phyloP scores from a whole-genome alignment of 1,140 invertebrate species.

The Drepana arcuata region DNA sequence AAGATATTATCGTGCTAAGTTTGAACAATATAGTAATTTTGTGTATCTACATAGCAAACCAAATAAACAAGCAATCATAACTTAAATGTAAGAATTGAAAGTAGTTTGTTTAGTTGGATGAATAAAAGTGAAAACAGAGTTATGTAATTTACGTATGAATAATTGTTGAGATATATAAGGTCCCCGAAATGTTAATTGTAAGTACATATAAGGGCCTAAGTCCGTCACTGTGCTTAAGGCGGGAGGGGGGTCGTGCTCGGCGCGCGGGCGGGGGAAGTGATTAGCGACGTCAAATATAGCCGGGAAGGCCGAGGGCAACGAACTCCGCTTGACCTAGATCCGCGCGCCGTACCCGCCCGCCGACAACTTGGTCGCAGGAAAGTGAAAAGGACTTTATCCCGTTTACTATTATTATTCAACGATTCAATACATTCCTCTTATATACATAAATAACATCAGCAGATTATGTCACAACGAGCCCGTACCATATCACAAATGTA shows the following conservation, averaged over 20 bases:
- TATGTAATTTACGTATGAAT: no score
- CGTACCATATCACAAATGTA: constrained; percentile 4
- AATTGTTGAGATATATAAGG: no score
- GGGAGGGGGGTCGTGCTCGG: constrained; percentile 5
- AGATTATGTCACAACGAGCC: constrained; percentile 1
- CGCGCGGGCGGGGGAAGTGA: constrained; percentile 28
- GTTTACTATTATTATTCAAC: constrained; percentile 13
- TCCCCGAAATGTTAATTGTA: no score
- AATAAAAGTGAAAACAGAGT: no score
- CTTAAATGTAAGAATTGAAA: no score
- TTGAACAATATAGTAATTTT: no score
- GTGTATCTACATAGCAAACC: no score
- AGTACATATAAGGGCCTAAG: constrained; percentile 4
- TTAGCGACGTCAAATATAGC: constrained; percentile 67
- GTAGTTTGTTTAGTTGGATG: no score
- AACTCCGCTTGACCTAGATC: constrained; percentile 71
- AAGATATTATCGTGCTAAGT: no score
- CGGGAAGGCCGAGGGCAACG: constrained; percentile 71
- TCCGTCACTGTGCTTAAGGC: constrained; percentile 16
- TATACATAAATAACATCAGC: constrained; percentile 5
- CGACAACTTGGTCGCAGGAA: constrained; percentile 46
- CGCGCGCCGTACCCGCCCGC: constrained; percentile 17
- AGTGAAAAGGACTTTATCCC: constrained; percentile 62
- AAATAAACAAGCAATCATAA: no score
- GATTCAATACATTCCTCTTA: no score